phyloP scores from a whole-genome alignment of 92 coral and sea anemone genomes.

The Hydrozoanthus gracilis region DNA sequence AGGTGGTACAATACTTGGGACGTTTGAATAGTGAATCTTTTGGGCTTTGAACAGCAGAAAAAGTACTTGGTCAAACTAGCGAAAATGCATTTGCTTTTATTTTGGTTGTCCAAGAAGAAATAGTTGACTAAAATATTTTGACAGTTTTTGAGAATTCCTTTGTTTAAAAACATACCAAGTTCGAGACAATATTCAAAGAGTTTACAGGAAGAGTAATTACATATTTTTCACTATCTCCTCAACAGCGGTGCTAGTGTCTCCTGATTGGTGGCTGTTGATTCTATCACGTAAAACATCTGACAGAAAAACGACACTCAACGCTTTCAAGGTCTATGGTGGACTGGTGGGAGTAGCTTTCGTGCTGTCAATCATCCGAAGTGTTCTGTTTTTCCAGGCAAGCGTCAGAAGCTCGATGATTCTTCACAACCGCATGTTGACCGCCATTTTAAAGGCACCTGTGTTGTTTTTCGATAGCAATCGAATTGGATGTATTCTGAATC shows the following conservation, averaged over 20 bases:
- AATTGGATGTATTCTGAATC: constrained; percentile 68
- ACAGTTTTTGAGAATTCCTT: too few species aligned
- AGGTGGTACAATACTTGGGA: too few species aligned
- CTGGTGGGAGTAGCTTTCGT: constrained; percentile 63
- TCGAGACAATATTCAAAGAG: too few species aligned
- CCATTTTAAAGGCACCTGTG: constrained; percentile 67
- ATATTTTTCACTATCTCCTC: background rate
- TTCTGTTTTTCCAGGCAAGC: constrained; percentile 63
- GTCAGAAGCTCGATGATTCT: constrained; percentile 56
- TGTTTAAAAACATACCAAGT: too few species aligned
- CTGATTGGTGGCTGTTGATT: constrained; percentile 67
- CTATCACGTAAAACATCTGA: constrained; percentile 52
- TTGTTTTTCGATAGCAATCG: constrained; percentile 70
- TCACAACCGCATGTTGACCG: constrained; percentile 59
- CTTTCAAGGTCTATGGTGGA: constrained; percentile 63
- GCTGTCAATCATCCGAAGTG: constrained; percentile 64
- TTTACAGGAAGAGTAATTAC: background rate
- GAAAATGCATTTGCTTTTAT: too few species aligned
- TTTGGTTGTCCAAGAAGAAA: too few species aligned
- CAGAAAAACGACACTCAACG: constrained; percentile 33
- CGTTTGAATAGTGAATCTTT: too few species aligned
- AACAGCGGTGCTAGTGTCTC: constrained; percentile 62
- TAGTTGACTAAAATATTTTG: too few species aligned
- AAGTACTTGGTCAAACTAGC: too few species aligned
- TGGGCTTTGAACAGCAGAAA: too few species aligned